phyloP scores from a whole-genome alignment of 2,888 invertebrate species.

The Hymenopus coronatus region DNA sequence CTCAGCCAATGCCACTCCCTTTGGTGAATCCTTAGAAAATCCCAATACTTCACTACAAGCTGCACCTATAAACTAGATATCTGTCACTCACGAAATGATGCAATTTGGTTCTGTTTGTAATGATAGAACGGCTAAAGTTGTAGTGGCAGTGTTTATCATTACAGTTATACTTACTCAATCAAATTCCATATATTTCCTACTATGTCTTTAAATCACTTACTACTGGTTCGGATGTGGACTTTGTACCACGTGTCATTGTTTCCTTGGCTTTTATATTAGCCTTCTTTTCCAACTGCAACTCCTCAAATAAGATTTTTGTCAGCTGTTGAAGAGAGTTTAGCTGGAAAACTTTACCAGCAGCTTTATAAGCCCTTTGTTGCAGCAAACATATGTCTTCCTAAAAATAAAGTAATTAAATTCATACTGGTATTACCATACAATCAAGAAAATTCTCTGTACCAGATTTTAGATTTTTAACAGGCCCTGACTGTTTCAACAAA shows the following conservation, averaged over 20 bases:
- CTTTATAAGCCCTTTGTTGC: conserved; percentile 47
- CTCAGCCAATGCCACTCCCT: too few species aligned
- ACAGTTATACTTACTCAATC: too few species aligned
- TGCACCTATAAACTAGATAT: too few species aligned
- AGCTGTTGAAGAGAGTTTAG: conserved; percentile 50
- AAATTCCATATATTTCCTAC: too few species aligned
- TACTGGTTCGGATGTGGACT: conserved; percentile 52
- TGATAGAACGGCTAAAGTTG: background rate
- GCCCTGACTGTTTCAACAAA: too few species aligned
- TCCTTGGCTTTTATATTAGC: conserved; percentile 44
- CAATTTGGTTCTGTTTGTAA: too few species aligned
- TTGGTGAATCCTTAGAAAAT: too few species aligned
- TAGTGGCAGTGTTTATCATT: too few species aligned
- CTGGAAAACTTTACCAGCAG: conserved; percentile 49
- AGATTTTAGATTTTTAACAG: too few species aligned
- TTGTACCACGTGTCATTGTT: conserved; percentile 46
- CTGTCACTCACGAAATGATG: too few species aligned
- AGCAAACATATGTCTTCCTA: conserved; percentile 43
- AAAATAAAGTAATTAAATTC: background rate
- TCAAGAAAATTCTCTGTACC: too few species aligned
- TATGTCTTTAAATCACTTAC: conserved; percentile 38
- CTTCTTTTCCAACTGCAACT: conserved; percentile 48
- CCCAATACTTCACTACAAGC: too few species aligned
- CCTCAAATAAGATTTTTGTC: conserved; percentile 49
- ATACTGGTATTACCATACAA: background rate